Evolutionary conservation across 2,113 vertebrate species (phyloP).

Genomic region (Corvus hawaiiensis): DNA sequence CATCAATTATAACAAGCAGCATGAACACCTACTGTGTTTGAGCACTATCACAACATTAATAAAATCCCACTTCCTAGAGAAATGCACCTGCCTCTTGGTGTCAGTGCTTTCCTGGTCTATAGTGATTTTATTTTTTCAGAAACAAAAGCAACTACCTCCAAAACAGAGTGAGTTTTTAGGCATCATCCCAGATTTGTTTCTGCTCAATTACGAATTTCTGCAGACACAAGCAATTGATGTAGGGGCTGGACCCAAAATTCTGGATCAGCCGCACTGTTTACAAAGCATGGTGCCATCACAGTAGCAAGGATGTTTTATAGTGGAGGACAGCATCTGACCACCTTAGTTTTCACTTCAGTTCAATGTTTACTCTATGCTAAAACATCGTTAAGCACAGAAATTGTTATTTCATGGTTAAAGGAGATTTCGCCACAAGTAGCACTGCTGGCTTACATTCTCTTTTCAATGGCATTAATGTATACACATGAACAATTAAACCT

Average conservation of each 20-base stretch:
- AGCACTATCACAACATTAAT: background rate
- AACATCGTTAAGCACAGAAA: background rate
- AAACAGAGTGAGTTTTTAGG: background rate
- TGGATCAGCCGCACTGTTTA: background rate
- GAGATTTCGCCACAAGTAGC: background rate
- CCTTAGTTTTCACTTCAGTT: background rate
- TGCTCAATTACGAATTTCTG: background rate
- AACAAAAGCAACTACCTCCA: background rate
- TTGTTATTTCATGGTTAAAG: background rate
- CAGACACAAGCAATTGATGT: background rate
- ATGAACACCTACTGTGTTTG: background rate
- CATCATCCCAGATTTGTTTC: background rate
- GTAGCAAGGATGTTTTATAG: background rate
- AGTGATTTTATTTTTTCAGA: background rate
- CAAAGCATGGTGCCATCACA: background rate
- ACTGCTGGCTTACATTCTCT: background rate
- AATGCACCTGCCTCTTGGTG: background rate
- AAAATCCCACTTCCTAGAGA: background rate
- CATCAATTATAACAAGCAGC: background rate
- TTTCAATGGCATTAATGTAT: background rate
- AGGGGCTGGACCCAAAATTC: background rate
- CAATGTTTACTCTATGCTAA: background rate
- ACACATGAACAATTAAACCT: background rate
- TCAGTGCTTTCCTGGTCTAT: background rate
- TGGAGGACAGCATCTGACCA: background rate